These are phyloP conservation scores for Tenebrio molitor DNA, from an alignment of 1,140 invertebrate species.

Conservation along the genomic window DNA sequence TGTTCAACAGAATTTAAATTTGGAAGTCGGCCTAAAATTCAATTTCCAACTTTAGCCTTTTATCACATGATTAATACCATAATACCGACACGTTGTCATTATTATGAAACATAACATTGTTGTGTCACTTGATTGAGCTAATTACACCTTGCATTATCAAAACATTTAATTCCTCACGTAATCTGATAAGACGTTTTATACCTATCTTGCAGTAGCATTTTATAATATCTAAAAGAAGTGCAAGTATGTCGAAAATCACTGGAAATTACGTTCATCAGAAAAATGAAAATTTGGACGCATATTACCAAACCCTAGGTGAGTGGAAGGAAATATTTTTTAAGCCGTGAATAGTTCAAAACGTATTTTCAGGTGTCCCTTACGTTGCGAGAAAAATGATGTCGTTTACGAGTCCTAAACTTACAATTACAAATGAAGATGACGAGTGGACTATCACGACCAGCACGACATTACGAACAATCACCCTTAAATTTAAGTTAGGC, in stretches of 20 bases:
- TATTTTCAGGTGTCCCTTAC: slow-evolving; percentile 66
- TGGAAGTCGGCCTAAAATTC: too few relatives aligned
- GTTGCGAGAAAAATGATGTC: slow-evolving; percentile 75
- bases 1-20: too few relatives aligned
- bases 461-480: slow-evolving; percentile 68
- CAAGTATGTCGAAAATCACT: slow-evolving; percentile 59
- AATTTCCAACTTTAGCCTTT: too few relatives aligned
- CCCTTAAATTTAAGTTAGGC: slow-evolving; percentile 68
- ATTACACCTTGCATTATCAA: too few relatives aligned
- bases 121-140: too few relatives aligned
- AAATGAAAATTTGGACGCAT: slow-evolving; percentile 74
- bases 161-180: slow-evolving; percentile 40
- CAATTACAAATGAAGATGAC: slow-evolving; percentile 69
- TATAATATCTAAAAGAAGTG: background rate
- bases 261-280: slow-evolving; percentile 75
- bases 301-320: slow-evolving; percentile 73
- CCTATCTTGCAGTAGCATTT: slow-evolving; percentile 3
- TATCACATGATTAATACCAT: too few relatives aligned
- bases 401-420: slow-evolving; percentile 71
- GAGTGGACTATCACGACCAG: slow-evolving; percentile 72
- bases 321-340: slow-evolving; percentile 43
- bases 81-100: too few relatives aligned
- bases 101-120: too few relatives aligned
- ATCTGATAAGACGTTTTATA: slow-evolving; percentile 3
- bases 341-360: slow-evolving; percentile 55